Evolutionary conservation across 2,888 invertebrate genomes (phyloP), one percentile per base, ranked within the genome.

Genomic region (Parapristionchus giblindavisi): DNA sequence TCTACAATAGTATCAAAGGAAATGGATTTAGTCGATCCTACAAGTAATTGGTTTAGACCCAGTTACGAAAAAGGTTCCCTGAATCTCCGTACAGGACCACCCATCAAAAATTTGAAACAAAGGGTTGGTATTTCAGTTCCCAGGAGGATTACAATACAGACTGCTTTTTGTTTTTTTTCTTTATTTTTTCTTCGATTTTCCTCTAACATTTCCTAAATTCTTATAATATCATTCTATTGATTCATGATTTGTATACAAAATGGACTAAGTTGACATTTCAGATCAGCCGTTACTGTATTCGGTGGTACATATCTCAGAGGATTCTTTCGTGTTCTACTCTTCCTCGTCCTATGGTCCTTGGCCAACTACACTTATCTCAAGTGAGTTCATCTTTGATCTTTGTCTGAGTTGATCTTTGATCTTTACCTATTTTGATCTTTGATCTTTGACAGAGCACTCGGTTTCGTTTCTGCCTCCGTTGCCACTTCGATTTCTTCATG

Each of bases 401-500:
- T n/a, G n/a, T n/a, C n/a, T n/a, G n/a, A n/a, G n/a, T n/a, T n/a
- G n/a, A n/a, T n/a, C n/a, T n/a, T n/a, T n/a, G n/a, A n/a, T n/a
- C n/a, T n/a, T n/a, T n/a, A n/a, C n/a, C n/a, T n/a, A n/a, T 11
- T 34, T 24, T 5, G 61, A 1, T 8, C 36, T 5, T 8, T 34
- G n/a, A 65, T 14, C 4, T 17, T 24, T 68, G 32, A 1, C 70
- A 60, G 73, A 61, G 60, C 73, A 1, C 73, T 73, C 29, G 76
- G 75, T 17, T 70, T 78, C 34, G 86, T 78, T 52, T 79, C 82
- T 1, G 84, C 88, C 14, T 83, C 87, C 43, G 89, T 89, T 51
- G 88, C 88, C 29, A 86, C 88, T 4, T 88, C 89, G 0, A 85
- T 89, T 43, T 88, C 88, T 71, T 86, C 88, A 38, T 88, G 89